These are phyloP conservation scores for Motacilla tschutschensis DNA, from an alignment of 2,113 vertebrate genomes.

Conservation along the genomic window DNA sequence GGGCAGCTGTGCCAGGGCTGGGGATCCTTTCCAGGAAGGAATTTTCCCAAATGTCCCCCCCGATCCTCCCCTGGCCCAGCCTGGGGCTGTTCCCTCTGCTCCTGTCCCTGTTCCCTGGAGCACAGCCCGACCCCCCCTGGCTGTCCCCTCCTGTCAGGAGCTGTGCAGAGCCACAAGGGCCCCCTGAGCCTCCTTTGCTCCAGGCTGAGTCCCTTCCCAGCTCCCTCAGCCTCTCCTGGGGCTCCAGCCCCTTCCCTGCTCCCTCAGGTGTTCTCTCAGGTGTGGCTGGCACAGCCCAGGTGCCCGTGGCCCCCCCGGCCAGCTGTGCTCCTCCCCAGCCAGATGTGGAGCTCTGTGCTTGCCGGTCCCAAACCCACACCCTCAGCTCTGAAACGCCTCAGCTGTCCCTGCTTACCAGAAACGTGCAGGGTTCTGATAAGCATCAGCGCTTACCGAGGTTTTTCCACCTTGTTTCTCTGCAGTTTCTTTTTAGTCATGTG, in stretches of 20 bases:
- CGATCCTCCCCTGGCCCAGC: background rate
- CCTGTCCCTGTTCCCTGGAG: background rate
- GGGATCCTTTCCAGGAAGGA: fast-evolving
- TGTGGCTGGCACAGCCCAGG: background rate
- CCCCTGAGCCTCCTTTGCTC: background rate
- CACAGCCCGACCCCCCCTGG: background rate
- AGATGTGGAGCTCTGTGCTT: background rate
- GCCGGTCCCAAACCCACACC: fast-evolving
- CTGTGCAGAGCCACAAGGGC: background rate
- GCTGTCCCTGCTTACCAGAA: conserved; percentile 9
- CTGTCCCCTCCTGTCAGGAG: background rate
- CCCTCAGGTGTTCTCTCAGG: too few relatives aligned
- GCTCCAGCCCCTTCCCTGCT: too few relatives aligned
- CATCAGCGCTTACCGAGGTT: background rate
- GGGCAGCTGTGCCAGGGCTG: background rate
- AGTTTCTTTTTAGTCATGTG: background rate
- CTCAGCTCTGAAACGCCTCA: background rate
- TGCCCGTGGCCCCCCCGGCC: background rate
- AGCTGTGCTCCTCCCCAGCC: background rate
- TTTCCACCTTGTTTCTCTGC: background rate
- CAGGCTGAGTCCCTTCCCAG: background rate
- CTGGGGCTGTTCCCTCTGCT: background rate
- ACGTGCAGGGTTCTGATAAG: background rate
- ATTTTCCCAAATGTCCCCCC: fast-evolving
- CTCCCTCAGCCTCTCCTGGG: background rate